Evolutionary conservation across 2,113 vertebrate species (phyloP), one percentile per base, ranked within the genome.

Genomic region (Cariama cristata): DNA sequence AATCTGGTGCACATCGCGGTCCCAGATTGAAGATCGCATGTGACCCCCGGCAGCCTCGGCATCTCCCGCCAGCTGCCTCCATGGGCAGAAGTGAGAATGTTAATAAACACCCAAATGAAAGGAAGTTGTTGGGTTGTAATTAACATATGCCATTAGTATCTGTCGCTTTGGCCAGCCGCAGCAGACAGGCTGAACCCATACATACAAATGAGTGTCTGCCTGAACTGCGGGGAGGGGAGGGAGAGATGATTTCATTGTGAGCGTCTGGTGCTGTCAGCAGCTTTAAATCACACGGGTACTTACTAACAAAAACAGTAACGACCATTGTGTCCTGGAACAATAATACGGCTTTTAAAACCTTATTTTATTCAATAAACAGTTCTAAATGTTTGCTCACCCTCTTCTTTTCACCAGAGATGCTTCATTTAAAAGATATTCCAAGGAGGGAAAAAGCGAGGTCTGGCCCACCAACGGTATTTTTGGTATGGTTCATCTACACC

Each of bases 281-380:
- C 98, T 99, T 99, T 99, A 98, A 99, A 98, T 98, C 98, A 98
- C 98, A 98, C 97, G 97, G 97, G 98, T 93, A 98, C 98, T 98
- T 97, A 96, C 97, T 85, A 98, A 98, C 97, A 98, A 98, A 99
- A 98, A 98, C 98, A 98, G 93, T 93, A 90, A 97, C 91, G 72
- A 91, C 98, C 97, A 98, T 99, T 99, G 98, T 99, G 97, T 97
- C 96, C 86, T 49, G 63, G 79, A 97, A 98, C 96, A 98, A 98
- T 97, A 97, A 97, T 94, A 92, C 33, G 55, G 89, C 98, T 96
- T 98, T 98, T 79, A 90, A 93, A 97, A 93, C 93, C 86, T 89
- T 63, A 63, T 90, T 97, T 97, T 88, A 97, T 95, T 98, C 98
- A 96, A 96, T 97, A 98, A 98, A 97, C 97, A 89, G 88, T 86